Evolutionary conservation across 2,113 vertebrate genomes (phyloP), one percentile per base, ranked within the genome.

Genomic region (Phalacrocorax aristotelis): DNA sequence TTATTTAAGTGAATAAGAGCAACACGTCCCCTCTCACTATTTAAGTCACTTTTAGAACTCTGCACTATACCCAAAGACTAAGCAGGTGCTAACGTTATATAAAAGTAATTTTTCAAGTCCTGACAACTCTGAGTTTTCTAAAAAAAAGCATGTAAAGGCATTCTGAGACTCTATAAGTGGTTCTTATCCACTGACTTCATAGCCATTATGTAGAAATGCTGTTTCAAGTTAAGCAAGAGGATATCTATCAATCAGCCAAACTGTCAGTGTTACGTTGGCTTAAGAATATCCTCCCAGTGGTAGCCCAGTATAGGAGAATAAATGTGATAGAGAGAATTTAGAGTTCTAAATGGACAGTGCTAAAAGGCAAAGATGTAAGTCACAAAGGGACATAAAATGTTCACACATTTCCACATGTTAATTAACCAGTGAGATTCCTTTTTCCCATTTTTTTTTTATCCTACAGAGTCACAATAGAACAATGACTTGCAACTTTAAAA

Each of bases 191-290:
- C 25, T 65, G 57, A 18, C n/a, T 83, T 60, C 14, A 27, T 5
- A 74, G 19, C 6, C 19, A 8, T 60, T 57, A 46, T 3, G 4
- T 10, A 87, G 34, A 64, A 92, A 40, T 0, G 1, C 13, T 12
- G 44, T 66, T 82, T 25, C 19, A 55, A 46, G 42, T 51, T 34
- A 83, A 30, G 6, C 51, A 44, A 25, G 29, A 62, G 57, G 4
- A 1, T 23, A 29, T 60, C 38, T 22, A 48, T 52, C 38, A 8
- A n/a, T n/a, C 49, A 72, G 27, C 25, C 40, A 11, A 17, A 23
- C 13, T 32, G 19, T 6, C 75, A 71, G 51, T 0, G 0, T 22
- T 34, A 42, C 1, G 10, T 27, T 75, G 32, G 10, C 30, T 8
- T 15, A 26, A 84, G 20, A 76, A 36, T 23, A 69, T 8, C 15